Base-by-base conservation (phyloP, 2,797 vertebrate species). In the Menidia menidia region DNA sequence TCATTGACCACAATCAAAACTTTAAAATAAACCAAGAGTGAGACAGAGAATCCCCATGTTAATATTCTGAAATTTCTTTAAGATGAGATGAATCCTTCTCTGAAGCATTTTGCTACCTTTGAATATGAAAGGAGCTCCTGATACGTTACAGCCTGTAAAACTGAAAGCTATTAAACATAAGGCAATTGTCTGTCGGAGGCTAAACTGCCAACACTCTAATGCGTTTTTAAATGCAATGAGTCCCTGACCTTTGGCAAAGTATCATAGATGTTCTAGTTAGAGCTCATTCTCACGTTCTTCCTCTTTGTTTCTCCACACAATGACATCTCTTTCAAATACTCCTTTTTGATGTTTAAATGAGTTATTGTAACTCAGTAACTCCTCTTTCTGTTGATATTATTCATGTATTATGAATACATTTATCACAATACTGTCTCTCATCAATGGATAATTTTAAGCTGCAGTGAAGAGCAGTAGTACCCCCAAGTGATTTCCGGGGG, bases 391-490 rank as follows among this genome's bases (percentile, higher is more conserved):
- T 33, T 53, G 25, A 54, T 25, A 25, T 50, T 7, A 14, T 48
- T 51, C 39, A 42, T 47, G 31, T 33, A 3, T 66, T 48, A 31
- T 67, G 68, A 2, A 25, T 25, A 25, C 25, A 25, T 68, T 70
- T 19, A 1, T 16, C n/a, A 4, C 6, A 25, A 18, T 12, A 52
- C 5, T 51, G 25, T 61, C 2, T 41, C 14, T 39, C 4, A 13
- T 59, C 39, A 15, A 54, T 1, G 31, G 42, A 13, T 50, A 57
- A 19, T 6, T 16, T 51, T 6, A 4, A 60, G 4, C 39, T 51
- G 51, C 74, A 84, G 13, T 51, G 57, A 82, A 85, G 87, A 54
- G 71, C 74, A 61, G 72, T 77, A 88, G 78, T 75, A 55, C 58
- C 68, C 25, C 80, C 84, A 83, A 63, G 82, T 87, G 87, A 57